phyloP scores from a whole-genome alignment of 2,113 vertebrate species.

The Sprattus sprattus region DNA sequence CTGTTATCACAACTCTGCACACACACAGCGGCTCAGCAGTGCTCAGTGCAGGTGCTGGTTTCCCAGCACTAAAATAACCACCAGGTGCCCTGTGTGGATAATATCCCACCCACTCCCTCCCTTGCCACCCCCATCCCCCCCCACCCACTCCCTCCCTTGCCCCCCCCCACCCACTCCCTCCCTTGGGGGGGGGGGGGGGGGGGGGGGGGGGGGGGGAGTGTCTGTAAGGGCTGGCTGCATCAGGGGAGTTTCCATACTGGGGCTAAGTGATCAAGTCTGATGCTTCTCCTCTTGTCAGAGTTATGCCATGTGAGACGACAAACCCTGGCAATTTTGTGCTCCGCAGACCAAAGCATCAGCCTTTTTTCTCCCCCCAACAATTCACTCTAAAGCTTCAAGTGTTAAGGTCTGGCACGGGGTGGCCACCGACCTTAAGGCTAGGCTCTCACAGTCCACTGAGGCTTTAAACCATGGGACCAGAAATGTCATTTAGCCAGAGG shows the following conservation, averaged over 20 bases:
- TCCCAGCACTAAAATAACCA: slow-evolving; percentile 47
- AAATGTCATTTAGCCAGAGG: slow-evolving; percentile 4
- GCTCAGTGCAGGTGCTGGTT: slow-evolving; percentile 48
- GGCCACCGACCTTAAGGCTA: not conserved
- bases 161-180: too few species aligned
- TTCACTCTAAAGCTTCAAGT: slow-evolving; percentile 26
- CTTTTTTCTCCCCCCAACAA: not conserved
- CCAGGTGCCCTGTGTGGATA: slow-evolving; percentile 46
- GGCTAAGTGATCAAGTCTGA: slow-evolving; percentile 36
- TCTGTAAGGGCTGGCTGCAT: slow-evolving; percentile 5
- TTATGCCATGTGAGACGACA: slow-evolving; percentile 10
- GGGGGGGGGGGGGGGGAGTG: not conserved
- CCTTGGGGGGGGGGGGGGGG: too few species aligned
- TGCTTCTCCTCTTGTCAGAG: slow-evolving; percentile 28
- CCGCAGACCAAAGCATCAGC: slow-evolving; percentile 27
- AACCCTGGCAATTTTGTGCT: slow-evolving; percentile 34
- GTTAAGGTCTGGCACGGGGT: not conserved
- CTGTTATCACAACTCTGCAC: slow-evolving; percentile 50
- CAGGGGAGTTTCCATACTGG: slow-evolving; percentile 11
- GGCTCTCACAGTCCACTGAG: slow-evolving; percentile 2
- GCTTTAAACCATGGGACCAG: not conserved
- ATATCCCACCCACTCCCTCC: slow-evolving; percentile 24
- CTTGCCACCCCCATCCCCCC: not conserved
- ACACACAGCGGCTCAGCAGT: slow-evolving; percentile 42
- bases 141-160: not conserved